phyloP scores from a whole-genome alignment of 2,888 invertebrate genomes.

The Yponomeuta evonymella region DNA sequence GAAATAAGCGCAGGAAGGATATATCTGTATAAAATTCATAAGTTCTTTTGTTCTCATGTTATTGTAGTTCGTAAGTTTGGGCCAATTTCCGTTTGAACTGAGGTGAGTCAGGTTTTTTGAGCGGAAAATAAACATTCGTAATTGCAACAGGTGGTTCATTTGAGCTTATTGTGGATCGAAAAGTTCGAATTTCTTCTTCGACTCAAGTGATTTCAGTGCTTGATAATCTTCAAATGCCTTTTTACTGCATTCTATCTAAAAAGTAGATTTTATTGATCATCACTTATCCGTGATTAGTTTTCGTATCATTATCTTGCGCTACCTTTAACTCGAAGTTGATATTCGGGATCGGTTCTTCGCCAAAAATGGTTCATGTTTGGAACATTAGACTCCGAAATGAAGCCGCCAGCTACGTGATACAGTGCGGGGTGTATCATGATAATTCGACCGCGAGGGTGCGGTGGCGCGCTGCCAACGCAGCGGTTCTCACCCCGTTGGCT shows the following conservation, averaged over 20 bases:
- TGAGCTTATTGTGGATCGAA: conserved; percentile 15
- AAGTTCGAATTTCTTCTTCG: conserved; percentile 4
- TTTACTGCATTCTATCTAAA: background rate
- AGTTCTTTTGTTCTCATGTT: background rate
- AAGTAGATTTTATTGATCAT: background rate
- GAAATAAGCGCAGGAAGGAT: background rate
- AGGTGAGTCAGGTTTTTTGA: background rate
- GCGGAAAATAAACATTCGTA: conserved; percentile 8
- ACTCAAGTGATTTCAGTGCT: conserved; percentile 1
- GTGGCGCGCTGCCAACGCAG: conserved; percentile 58
- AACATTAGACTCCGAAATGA: background rate
- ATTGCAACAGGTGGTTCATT: conserved; percentile 20
- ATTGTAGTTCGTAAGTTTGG: background rate
- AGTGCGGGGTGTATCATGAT: conserved; percentile 25
- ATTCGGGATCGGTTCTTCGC: background rate
- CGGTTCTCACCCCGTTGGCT: conserved; percentile 37
- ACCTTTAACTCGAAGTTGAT: too few species aligned
- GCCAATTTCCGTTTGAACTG: background rate
- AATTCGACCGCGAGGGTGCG: conserved; percentile 40
- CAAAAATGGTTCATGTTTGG: background rate
- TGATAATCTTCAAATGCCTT: conserved; percentile 16
- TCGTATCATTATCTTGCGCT: background rate
- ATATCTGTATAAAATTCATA: background rate
- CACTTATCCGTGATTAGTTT: background rate
- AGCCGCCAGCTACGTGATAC: background rate